phyloP scores from a whole-genome alignment of 2,797 vertebrate genomes.

The Synaphobranchus kaupii region DNA sequence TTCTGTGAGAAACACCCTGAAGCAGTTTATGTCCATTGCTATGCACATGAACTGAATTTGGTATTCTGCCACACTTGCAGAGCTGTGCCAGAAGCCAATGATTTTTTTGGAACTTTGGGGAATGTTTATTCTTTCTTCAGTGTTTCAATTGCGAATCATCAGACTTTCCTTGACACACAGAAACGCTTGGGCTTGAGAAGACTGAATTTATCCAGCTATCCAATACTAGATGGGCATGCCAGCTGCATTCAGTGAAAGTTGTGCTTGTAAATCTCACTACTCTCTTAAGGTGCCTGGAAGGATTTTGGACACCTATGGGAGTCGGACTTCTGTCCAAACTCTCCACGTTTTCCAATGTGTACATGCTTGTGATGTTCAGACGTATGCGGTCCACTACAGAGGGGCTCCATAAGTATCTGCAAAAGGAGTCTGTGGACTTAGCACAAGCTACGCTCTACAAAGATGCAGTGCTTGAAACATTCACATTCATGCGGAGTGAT shows the following conservation, averaged over 20 bases:
- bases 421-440: conserved; percentile 14
- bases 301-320: neutral
- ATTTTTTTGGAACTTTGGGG: conserved; percentile 3
- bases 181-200: neutral
- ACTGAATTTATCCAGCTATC: conserved; percentile 17
- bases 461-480: conserved; percentile 19
- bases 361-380: conserved; percentile 20
- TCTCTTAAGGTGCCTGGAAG: neutral
- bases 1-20: conserved; percentile 31
- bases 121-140: conserved; percentile 21
- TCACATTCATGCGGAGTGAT: neutral
- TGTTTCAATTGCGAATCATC: conserved; percentile 11
- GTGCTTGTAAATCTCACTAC: neutral
- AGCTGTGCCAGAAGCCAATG: too few relatives aligned
- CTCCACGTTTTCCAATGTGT: conserved; percentile 19
- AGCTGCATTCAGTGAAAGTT: neutral
- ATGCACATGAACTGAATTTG: conserved; percentile 37
- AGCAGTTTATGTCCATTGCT: conserved; percentile 39
- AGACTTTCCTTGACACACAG: neutral
- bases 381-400: conserved; percentile 12
- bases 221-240: conserved; percentile 29
- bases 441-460: conserved; percentile 18
- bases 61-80: conserved; percentile 32
- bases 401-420: conserved; percentile 20
- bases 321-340: conserved; percentile 16